Evolutionary conservation across 2,113 vertebrate species (phyloP), one percentile per base, ranked within the genome.

Genomic region (Helogale parvula): DNA sequence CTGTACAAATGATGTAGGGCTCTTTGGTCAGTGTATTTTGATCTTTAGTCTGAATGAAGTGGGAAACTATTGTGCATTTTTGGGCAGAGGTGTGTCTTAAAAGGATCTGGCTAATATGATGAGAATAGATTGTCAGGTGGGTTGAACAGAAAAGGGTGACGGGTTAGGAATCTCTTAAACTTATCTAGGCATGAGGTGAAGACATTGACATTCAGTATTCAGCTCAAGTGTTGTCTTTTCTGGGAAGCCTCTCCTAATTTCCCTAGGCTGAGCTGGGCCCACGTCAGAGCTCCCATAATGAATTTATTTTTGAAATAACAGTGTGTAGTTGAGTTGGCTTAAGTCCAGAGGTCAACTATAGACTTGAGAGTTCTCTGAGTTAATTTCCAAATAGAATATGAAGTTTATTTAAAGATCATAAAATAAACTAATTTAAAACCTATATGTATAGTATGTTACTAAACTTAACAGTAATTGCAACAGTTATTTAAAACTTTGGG

Each of bases 311-410:
- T 45, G 45, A 83, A 72, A 50, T 60, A 45, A 45, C 82, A 52
- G 50, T 47, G 3, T 12, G 21, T 45, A 60, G 33, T 52, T 35
- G 19, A 47, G 38, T 68, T 63, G 1, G 25, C 13, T 21, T 27
- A 38, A 89, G 54, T 50, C 63, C 87, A 33, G 27, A 88, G 17
- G 16, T 27, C 29, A n/a, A n/a, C 3, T n/a, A 12, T 68, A 23
- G 89, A 84, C 41, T 3, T 71, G 69, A 89, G 76, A 88, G 45
- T 79, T 47, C 47, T 63, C 54, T 69, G 54, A 74, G 52, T 80
- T 83, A 83, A 66, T 90, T 87, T 89, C n/a, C 80, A 86, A 4
- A 76, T 92, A 66, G 29, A 94, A 45, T 14, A 50, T 9, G 14
- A 52, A 17, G 29, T 66, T 65, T 81, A 88, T 60, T 68, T 60